phyloP scores from a whole-genome alignment of 2,888 invertebrate species.

The Dicroscelio sp. region DNA sequence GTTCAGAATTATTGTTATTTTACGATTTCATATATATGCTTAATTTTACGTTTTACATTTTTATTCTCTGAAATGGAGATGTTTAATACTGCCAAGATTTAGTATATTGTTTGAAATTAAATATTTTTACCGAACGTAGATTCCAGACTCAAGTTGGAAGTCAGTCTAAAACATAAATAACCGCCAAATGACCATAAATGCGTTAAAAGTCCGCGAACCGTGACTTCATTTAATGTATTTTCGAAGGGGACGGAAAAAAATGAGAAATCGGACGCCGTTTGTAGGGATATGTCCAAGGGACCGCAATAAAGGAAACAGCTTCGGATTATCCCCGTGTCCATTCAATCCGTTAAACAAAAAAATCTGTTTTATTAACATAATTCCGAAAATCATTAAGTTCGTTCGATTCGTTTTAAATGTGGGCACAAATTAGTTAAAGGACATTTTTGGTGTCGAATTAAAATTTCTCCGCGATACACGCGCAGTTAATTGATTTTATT shows the following conservation, averaged over 20 bases:
- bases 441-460: background rate
- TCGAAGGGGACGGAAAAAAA: constrained; percentile 86
- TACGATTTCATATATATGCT: too few species aligned
- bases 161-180: constrained; percentile 88
- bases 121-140: constrained; percentile 9
- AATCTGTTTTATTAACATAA: constrained; percentile 39
- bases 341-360: constrained; percentile 38
- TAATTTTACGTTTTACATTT: too few species aligned
- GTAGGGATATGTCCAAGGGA: constrained; percentile 72
- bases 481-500: constrained; percentile 54
- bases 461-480: constrained; percentile 26
- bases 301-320: constrained; percentile 80
- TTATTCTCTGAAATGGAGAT: too few species aligned
- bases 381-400: too few species aligned
- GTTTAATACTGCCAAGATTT: background rate
- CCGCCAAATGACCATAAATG: constrained; percentile 90
- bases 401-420: too few species aligned
- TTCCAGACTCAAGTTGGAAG: constrained; percentile 35
- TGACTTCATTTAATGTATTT: constrained; percentile 89
- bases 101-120: background rate
- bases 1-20: background rate
- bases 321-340: too few species aligned
- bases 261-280: constrained; percentile 84
- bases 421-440: constrained; percentile 9
- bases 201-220: constrained; percentile 90